Base-by-base conservation (phyloP, 2,797 vertebrate genomes). In the Scomberomorus guttatus region DNA sequence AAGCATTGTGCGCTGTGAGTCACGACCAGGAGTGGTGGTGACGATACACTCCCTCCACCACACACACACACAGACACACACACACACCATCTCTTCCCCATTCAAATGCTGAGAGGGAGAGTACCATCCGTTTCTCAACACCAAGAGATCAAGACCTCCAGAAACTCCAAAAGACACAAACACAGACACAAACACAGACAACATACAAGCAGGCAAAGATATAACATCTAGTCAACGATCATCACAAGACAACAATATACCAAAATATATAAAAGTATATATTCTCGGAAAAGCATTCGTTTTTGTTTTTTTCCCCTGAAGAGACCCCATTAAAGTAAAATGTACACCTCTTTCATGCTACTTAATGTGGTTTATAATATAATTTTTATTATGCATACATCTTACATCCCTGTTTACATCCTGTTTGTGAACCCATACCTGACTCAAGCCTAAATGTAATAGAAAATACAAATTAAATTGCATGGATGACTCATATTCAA, bases 21-120 rank as follows among this genome's bases (percentile, higher is more conserved):
- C 91, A 93, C 87, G 83, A 90, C 85, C 87, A 89, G 87, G 66
- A 86, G 79, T 79, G 83, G 86, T 90, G 87, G 84, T 92, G 90
- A 90, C 84, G 80, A 88, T 83, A 79, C 87, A 72, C 77, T 34
- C 46, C 71, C 75, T 56, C 39, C 71, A 61, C 59, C 15, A 25
- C 62, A 46, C 29, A 65, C 74, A 73, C 71, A 81, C 65, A 57
- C 39, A 55, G 42, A 72, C 74, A 70, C 62, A 60, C 46, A 29
- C 63, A 71, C 77, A 77, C 81, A 83, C 69, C 37, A 72, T 85
- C 56, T 82, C 24, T 78, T 73, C 39, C 58, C 74, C 69, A 81
- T 80, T 84, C 75, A 86, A 63, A 83, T 59, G 14, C 76, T 62
- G 70, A 82, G 42, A 81, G 42, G 60, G 71, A 70, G 77, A 77